phyloP scores from a whole-genome alignment of 2,888 invertebrate species.

The Mythimna impura region DNA sequence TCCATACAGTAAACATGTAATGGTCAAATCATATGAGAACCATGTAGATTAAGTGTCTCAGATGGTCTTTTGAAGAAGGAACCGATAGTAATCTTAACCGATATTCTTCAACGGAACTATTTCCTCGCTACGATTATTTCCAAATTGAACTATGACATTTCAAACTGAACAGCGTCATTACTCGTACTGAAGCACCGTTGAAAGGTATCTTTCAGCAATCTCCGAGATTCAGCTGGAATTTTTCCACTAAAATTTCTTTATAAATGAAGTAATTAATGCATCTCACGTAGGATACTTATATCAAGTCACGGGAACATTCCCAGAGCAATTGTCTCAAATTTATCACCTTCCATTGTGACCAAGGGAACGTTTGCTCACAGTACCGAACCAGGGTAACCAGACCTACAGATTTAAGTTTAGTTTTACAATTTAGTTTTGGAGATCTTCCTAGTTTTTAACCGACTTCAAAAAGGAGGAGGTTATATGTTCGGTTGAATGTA shows the following conservation, averaged over 20 bases:
- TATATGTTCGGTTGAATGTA: no score
- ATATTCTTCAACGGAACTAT: no score
- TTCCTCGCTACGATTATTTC: not conserved
- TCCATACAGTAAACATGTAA: no score
- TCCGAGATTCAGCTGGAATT: constrained; percentile 8
- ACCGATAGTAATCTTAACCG: no score
- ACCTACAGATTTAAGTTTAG: not conserved
- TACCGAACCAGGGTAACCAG: constrained; percentile 11
- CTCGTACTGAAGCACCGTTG: constrained; percentile 13
- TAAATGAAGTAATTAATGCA: constrained; percentile 66
- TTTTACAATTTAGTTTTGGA: not conserved
- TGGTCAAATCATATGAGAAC: no score
- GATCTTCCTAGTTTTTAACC: not conserved
- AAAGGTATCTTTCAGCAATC: constrained; percentile 29
- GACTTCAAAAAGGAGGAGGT: no score
- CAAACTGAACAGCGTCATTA: constrained; percentile 16
- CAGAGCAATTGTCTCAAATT: constrained; percentile 72
- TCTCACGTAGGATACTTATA: constrained; percentile 71
- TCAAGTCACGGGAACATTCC: constrained; percentile 69
- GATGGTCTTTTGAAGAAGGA: no score
- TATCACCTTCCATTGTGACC: constrained; percentile 69
- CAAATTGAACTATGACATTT: not conserved
- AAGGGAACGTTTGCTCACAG: constrained; percentile 50
- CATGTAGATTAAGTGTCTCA: no score
- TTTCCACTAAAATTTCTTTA: constrained; percentile 50